A percentile compares a stretch with the other conserved stretches of the same genome.
These are phyloP conservation scores for Neodiprion lecontei DNA, from an alignment of 1,140 invertebrate species.

Conservation along the genomic window DNA sequence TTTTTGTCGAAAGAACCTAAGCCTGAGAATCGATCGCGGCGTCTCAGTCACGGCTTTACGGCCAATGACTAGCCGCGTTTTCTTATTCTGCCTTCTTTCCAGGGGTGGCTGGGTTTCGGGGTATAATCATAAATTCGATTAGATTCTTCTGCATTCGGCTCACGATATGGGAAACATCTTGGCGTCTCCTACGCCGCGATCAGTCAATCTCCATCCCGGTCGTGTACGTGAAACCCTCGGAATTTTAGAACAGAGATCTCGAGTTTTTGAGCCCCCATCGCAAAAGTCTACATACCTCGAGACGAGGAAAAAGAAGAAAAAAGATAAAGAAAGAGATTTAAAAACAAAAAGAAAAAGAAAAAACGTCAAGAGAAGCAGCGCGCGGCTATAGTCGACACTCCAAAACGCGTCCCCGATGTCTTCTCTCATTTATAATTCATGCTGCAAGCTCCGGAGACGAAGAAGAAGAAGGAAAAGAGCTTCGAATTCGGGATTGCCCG, in stretches of 20 bases:
- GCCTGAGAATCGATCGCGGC: background rate
- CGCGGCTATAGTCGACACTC: background rate
- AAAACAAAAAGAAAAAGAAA: too few species aligned
- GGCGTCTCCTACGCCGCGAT: background rate
- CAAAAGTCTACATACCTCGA: too few species aligned
- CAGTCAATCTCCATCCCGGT: background rate
- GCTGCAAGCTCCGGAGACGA: background rate
- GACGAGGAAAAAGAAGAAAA: too few species aligned
- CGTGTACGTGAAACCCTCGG: background rate
- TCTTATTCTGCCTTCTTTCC: background rate
- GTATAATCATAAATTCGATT: conserved; percentile 3
- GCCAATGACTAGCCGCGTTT: background rate
- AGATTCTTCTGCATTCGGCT: conserved; percentile 3
- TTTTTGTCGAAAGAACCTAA: too few species aligned
- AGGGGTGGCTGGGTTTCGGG: background rate
- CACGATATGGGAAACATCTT: conserved; percentile 2
- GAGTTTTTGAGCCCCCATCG: background rate
- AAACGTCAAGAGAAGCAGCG: background rate
- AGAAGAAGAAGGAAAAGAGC: background rate
- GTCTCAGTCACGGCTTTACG: background rate
- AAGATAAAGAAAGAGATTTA: too few species aligned
- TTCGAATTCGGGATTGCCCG: background rate
- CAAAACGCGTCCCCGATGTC: background rate
- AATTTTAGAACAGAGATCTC: background rate
- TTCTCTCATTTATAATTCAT: conserved; percentile 38